Base-by-base conservation (phyloP, 2,113 vertebrate genomes). In the Smithornis capensis region DNA sequence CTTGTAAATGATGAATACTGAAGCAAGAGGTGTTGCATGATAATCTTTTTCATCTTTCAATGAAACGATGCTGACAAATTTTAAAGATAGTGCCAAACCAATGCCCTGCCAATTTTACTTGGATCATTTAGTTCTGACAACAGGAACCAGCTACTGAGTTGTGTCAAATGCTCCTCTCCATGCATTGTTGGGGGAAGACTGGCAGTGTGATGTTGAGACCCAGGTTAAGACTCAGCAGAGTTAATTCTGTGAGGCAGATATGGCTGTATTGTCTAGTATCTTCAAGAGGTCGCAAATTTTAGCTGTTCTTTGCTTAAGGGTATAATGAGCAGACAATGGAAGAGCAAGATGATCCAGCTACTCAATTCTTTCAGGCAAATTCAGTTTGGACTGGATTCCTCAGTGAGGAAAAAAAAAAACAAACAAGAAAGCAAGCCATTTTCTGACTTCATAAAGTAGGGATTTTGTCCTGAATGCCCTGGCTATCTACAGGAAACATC, bases 81-180 rank as follows among this genome's bases (percentile, higher is more conserved):
- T 81, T 84, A 55, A 70, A 29, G 50, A 53, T 5, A 3, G 6
- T 85, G 19, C 63, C 80, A 83, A 83, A 77, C 9, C 55, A 33
- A 63, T 21, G 13, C 60, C 24, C 68, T 71, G 13, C 38, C 19
- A 45, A 27, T 82, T 75, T 87, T 25, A 73, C 6, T 92, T 81
- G 29, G 15, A 12, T 87, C 5, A 14, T 28, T 69, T 63, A 29
- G 19, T 92, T 89, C 49, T 93, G 57, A 47, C 29, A 38, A 25
- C n/a, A 47, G 13, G 27, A 59, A 47, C 4, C 0, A 0, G 4
- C 81, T 75, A 63, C 13, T 0, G 0, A 56, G 23, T 76, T 0
- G 1, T 75, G 71, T 22, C 60, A 82, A 87, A 6, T 0, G 0
- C n/a, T 84, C 15, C 44, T 28, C 17, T 60, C 53, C 63, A 52